Evolutionary conservation across 1,140 invertebrate genomes (phyloP), one percentile per base, ranked within the genome.

Genomic region (Brachionus sp.): DNA sequence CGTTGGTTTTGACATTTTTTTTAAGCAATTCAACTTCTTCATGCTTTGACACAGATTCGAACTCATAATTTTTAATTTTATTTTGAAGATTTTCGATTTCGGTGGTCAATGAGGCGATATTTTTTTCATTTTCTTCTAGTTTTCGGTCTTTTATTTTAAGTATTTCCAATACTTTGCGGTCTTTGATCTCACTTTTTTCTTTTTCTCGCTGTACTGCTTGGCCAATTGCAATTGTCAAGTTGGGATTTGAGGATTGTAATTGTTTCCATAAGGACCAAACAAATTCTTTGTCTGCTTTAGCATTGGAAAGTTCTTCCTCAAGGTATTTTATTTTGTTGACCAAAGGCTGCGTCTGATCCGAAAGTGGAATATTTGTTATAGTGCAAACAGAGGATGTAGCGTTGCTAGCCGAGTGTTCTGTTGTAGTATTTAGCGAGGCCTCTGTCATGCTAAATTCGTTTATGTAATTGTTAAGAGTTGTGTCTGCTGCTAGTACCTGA

Each of bases 181-280:
- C 87, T 62, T 88, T 88, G 6, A 84, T 84, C 84, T 88, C 88
- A 12, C 85, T 82, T 82, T 88, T 89, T 84, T 89, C 87, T 83
- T 87, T 88, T 70, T 89, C 88, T 73, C 88, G 87, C 70, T 88
- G 87, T 13, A 87, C 85, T 39, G 88, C 87, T 23, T 88, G 83
- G 29, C 86, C 85, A 6, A 89, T 86, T 19, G 88, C 87, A 80
- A 88, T 85, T 7, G 88, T 88, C 7, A 89, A 84, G 86, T 89
- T 87, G 62, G 88, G 88, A 64, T 87, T 87, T 5, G 88, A 86
- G 0, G 88, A 87, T 77, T 89, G 88, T 13, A 89, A 84, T 68
- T 86, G 86, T 83, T 88, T 88, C 88, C 88, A 89, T 53, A 89
- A 80, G 9, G 88, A 88, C 88, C 88, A 89, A 0, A 89, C 88